Conservation (phyloP, 2,113 vertebrate genomes). For the Stictonetta naevosa region DNA sequence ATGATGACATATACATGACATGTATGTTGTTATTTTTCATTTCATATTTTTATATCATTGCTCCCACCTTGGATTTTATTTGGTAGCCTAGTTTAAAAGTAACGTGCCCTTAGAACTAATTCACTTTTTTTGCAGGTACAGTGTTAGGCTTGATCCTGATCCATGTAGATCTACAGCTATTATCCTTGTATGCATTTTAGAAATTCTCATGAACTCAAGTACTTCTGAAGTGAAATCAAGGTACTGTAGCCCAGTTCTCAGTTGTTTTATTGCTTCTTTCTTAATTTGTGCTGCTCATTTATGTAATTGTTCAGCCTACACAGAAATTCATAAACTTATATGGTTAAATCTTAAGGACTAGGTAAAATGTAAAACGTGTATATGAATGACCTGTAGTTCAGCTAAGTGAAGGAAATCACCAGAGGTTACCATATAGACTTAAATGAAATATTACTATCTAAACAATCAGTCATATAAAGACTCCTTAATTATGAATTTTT, state of each 20-base stretch:
- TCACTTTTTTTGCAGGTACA: conserved; percentile 79
- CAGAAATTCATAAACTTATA: not conserved
- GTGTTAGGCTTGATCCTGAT: conserved; percentile 87
- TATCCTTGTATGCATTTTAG: conserved; percentile 80
- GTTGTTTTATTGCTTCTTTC: not conserved
- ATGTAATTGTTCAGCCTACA: not conserved
- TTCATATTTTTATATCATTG: too few relatives aligned
- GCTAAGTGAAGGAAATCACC: not conserved
- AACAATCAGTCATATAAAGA: not conserved
- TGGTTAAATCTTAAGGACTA: not conserved
- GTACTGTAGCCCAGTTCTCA: conserved; percentile 56
- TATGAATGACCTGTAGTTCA: not conserved
- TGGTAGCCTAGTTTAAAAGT: not conserved
- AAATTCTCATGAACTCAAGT: conserved; percentile 88
- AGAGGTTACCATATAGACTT: not conserved
- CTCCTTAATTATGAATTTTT: not conserved
- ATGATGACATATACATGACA: not conserved
- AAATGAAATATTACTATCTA: not conserved
- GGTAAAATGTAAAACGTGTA: not conserved
- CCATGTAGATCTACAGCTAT: conserved; percentile 86
- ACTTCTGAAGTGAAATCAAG: conserved; percentile 82
- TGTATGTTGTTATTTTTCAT: not conserved
- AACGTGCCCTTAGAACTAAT: not conserved
- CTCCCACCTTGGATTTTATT: not conserved
- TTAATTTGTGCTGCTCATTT: not conserved